Conservation (phyloP, 2,113 vertebrate genomes). For the Trogon surrucura region DNA sequence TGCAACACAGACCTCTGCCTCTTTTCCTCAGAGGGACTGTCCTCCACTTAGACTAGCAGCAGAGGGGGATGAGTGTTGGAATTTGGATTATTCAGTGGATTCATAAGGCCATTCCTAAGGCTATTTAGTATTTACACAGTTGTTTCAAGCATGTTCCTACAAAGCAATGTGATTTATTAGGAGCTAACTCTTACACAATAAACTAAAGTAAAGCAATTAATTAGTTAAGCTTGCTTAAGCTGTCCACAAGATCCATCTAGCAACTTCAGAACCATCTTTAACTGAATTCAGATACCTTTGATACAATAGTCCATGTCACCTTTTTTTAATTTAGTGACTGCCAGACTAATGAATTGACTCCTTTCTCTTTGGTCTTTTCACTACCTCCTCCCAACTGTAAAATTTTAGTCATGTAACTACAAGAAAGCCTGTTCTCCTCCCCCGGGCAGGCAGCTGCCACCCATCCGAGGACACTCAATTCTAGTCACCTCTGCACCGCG, state of each 20-base stretch:
- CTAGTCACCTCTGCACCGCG: not conserved
- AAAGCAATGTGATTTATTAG: constrained; percentile 42
- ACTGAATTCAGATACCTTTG: not conserved
- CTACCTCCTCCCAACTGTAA: constrained; percentile 40
- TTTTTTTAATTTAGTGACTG: constrained; percentile 40
- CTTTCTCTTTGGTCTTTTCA: constrained; percentile 40
- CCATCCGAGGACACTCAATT: not conserved
- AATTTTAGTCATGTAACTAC: not conserved
- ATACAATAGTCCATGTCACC: not conserved
- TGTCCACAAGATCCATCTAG: not conserved
- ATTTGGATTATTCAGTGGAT: constrained; percentile 36
- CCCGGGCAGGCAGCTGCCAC: constrained; percentile 29
- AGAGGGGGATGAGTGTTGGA: not conserved
- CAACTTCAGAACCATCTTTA: constrained; percentile 32
- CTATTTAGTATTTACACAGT: constrained; percentile 60
- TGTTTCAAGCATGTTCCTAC: constrained; percentile 31
- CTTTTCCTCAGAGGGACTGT: not conserved
- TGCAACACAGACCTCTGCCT: not conserved
- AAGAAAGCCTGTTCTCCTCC: not conserved
- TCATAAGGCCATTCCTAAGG: constrained; percentile 18
- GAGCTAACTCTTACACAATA: constrained; percentile 38
- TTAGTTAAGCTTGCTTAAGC: constrained; percentile 58
- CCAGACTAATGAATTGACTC: constrained; percentile 32
- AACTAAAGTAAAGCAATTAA: constrained; percentile 41
- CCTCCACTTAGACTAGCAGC: not conserved